Conservation (phyloP, 2,888 invertebrate species). For the Ptychoptera contaminata region DNA sequence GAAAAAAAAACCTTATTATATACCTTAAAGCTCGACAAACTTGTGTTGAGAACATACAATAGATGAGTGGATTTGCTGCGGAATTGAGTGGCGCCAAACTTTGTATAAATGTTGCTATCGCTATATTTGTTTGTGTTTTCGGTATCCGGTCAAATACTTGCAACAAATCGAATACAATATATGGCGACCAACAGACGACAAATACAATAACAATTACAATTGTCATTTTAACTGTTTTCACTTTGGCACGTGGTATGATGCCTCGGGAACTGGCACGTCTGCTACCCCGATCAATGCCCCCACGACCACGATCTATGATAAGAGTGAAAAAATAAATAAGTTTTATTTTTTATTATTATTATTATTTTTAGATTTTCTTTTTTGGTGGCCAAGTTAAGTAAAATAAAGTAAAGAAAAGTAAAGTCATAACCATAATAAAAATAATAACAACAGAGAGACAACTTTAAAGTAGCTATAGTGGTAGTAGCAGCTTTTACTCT, state of each 20-base stretch:
- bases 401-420: not conserved
- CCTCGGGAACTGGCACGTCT: constrained; percentile 79
- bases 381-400: not conserved
- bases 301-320: constrained; percentile 17
- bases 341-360: not conserved
- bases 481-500: no score
- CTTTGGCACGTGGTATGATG: constrained; percentile 86
- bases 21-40: constrained; percentile 74
- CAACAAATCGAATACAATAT: constrained; percentile 79
- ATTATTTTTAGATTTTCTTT: not conserved
- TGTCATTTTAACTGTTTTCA: constrained; percentile 96
- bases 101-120: constrained; percentile 80
- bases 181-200: constrained; percentile 89
- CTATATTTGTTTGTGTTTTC: constrained; percentile 60
- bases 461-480: no score
- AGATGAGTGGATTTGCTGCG: constrained; percentile 87
- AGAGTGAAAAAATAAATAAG: not conserved
- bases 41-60: constrained; percentile 82
- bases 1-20: constrained; percentile 16
- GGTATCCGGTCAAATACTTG: constrained; percentile 78
- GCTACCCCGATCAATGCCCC: constrained; percentile 36
- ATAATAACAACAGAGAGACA: no score
- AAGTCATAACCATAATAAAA: no score
- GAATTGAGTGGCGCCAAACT: constrained; percentile 84
- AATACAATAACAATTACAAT: constrained; percentile 92